Base-by-base conservation (phyloP, 2,888 invertebrate species). In the Tipula confusa region DNA sequence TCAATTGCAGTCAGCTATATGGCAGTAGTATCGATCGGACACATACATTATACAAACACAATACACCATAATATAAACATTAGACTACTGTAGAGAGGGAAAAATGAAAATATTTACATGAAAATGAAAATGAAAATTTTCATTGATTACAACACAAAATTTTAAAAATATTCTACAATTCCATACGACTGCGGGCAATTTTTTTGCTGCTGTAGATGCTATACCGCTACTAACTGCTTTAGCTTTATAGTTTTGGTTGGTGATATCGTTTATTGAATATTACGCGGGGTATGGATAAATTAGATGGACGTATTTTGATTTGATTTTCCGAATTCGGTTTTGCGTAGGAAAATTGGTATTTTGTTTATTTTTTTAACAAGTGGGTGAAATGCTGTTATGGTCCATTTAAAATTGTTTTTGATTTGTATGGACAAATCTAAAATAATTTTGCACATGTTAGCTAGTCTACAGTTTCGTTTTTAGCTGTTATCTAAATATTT, bases 141-240 rank as follows among this genome's bases (percentile, higher is more conserved):
- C 64, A 64, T 64, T 64, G 64, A 64, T 64, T 64, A 64, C 64
- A 64, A 24, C 64, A 64, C 64, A 64, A 24, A 64, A 64, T 64
- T 64, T n/a, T 64, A 64, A 43, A 43, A 43, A 43, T 15, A 43
- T 43, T 15, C 5, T 43, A 43, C 15, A 43, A 15, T n/a, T n/a
- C 43, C 6, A n/a, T 15, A 18, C 64, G 9, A 64, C 64, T 64
- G 64, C 64, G 24, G 64, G 64, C 64, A 24, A 24, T 24, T 13
- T 13, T 64, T 64, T 64, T 64, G 64, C 18, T 64, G 13, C 5
- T 43, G 9, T 24, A 24, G 64, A 6, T 43, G 11, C 9, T 64
- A 64, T 43, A 24, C 64, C 24, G 64, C 15, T 43, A 36, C 9
- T 64, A 64, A 24, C 43, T n/a, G n/a, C n/a, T 6, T 24, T 64